Evolutionary conservation across 2,888 invertebrate genomes (phyloP).

Genomic region (Cephus pygmeus): DNA sequence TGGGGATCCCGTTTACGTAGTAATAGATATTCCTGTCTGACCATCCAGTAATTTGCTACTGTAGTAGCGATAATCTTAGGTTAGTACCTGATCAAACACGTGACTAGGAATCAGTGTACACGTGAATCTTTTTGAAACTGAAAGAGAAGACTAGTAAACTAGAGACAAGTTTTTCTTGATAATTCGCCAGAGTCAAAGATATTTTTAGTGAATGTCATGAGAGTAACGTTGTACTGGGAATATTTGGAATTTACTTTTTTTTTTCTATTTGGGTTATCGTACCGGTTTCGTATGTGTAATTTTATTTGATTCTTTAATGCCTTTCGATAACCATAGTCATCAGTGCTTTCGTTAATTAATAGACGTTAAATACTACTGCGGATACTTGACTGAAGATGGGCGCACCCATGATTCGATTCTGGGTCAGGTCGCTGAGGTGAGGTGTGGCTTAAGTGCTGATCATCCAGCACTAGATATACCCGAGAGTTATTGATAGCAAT

Average conservation of each 20-base stretch:
- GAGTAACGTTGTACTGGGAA: neutral
- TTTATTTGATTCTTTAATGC: neutral
- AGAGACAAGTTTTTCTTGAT: neutral
- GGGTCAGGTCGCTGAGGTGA: conserved; percentile 44
- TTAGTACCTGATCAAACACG: neutral
- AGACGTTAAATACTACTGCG: neutral
- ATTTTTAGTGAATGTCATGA: neutral
- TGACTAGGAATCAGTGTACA: neutral
- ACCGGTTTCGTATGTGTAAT: neutral
- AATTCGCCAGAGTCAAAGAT: neutral
- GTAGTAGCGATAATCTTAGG: neutral
- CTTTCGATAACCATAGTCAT: neutral
- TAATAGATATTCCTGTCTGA: neutral
- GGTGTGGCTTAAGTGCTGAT: conserved; percentile 26
- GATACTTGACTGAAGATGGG: conserved; percentile 8
- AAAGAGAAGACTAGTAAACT: neutral
- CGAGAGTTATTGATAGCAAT: neutral
- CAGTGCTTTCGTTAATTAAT: neutral
- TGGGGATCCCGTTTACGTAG: neutral
- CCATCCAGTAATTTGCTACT: neutral
- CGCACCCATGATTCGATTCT: conserved; percentile 47
- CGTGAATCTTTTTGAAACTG: neutral
- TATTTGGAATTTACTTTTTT: neutral
- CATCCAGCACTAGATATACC: neutral
- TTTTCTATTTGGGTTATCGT: neutral